Base-by-base conservation (phyloP, 2,113 vertebrate genomes). In the Centropus unirufus region DNA sequence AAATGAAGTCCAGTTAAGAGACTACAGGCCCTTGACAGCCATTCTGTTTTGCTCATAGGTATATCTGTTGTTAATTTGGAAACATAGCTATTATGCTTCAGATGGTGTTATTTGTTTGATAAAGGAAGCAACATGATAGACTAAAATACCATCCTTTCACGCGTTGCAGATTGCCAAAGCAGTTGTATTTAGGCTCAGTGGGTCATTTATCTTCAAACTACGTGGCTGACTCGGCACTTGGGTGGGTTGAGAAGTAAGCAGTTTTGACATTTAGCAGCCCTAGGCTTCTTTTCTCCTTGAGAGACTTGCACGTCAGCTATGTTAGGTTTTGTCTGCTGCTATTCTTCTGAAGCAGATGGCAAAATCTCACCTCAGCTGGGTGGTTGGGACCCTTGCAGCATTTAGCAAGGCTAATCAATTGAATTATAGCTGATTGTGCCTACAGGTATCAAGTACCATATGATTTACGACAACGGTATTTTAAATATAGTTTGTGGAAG, bases 251-350 rank as follows among this genome's bases (percentile, higher is more conserved):
- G 85, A 95, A 97, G 83, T 92, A 92, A 97, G 74, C 3, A 21
- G 6, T 74, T 97, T 85, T 97, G 96, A 96, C 92, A 86, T 89
- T 94, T 86, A 93, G 77, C 74, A 84, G 92, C 87, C 96, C 44
- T 75, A 96, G 95, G 91, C 89, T 95, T 93, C 92, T 95, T 96
- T 97, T 95, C 93, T 97, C 87, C 96, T 97, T 97, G 92, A 95
- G 88, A 97, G 83, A 95, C 79, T 96, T 94, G 76, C 80, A 42
- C 70, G 87, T 92, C 92, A 94, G 66, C 72, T 92, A 70, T 30
- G 59, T 70, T 86, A n/a, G 27, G 13, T 94, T 95, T 92, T 89
- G 39, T 89, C 68, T 95, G 61, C 79, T 94, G 69, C 57, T 94
- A 63, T 46, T 88, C 46, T 86, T 97, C 87, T 51, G 81, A 97